phyloP scores from a whole-genome alignment of 2,797 vertebrate species.

The Artibeus jamaicensis region DNA sequence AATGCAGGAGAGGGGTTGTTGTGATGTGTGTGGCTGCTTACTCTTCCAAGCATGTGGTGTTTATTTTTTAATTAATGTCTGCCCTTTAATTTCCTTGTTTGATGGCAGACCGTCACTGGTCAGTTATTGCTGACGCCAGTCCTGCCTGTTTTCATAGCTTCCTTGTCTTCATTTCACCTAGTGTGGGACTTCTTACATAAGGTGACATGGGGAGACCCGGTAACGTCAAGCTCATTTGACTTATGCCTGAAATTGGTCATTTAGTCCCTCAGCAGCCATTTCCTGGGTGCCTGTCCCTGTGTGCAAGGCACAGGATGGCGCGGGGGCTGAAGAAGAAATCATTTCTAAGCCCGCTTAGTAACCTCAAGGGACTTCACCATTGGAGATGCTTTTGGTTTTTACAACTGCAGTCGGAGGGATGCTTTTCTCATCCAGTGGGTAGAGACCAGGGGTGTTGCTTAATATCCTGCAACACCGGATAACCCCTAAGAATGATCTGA shows the following conservation, averaged over 20 bases:
- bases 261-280: neutral
- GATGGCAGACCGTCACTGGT: conserved; percentile 45
- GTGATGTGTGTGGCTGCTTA: conserved; percentile 22
- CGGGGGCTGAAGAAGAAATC: neutral
- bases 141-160: neutral
- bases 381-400: neutral
- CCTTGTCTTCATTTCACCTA: neutral
- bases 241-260: neutral
- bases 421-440: neutral
- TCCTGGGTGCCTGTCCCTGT: neutral
- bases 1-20: conserved; percentile 42
- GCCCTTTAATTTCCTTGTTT: conserved; percentile 54
- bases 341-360: neutral
- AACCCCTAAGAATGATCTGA: neutral
- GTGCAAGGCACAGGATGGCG: neutral
- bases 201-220: neutral
- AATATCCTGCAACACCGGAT: neutral
- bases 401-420: neutral
- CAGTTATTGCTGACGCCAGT: neutral
- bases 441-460: neutral
- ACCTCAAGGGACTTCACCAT: neutral
- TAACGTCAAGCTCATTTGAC: conserved; percentile 26
- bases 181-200: neutral
- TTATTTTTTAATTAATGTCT: conserved; percentile 57
- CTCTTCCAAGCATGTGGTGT: conserved; percentile 46